phyloP scores from a whole-genome alignment of 2,888 invertebrate genomes.

The Micropterix aruncella region DNA sequence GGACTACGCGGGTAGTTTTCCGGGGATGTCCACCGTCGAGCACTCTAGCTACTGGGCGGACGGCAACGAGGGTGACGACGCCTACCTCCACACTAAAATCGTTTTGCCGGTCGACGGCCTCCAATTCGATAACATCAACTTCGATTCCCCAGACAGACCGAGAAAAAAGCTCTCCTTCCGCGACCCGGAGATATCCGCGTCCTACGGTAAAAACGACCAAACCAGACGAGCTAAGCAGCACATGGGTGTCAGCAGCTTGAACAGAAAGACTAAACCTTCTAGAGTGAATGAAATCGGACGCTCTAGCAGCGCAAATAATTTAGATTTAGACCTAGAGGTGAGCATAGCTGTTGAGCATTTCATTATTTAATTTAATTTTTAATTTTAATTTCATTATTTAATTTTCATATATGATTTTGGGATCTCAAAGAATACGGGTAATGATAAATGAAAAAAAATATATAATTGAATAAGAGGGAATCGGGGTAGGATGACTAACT shows the following conservation, averaged over 20 bases:
- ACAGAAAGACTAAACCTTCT: conserved; percentile 23
- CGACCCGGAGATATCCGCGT: conserved; percentile 59
- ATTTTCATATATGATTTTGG: too few species aligned
- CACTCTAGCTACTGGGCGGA: conserved; percentile 20
- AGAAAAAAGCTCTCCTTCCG: conserved; percentile 79
- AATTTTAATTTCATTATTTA: too few species aligned
- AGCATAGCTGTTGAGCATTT: too few species aligned
- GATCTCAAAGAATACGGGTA: too few species aligned
- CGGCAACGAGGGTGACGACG: conserved; percentile 20
- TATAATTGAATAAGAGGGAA: too few species aligned
- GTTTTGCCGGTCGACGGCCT: conserved; percentile 25
- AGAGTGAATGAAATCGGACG: conserved; percentile 21
- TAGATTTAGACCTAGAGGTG: conserved; percentile 46
- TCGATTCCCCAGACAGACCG: conserved; percentile 41
- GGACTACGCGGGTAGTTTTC: conserved; percentile 17
- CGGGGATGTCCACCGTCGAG: conserved; percentile 19
- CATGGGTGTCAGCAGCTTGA: conserved; percentile 31
- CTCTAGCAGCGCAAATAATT: conserved; percentile 39
- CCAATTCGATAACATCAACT: conserved; percentile 23
- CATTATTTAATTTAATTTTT: too few species aligned
- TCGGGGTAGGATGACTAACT: too few species aligned
- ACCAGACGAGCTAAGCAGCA: conserved; percentile 28
- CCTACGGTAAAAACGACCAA: conserved; percentile 18
- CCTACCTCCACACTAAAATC: conserved; percentile 28
- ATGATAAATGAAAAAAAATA: too few species aligned